Evolutionary conservation across 2,888 invertebrate species (phyloP).

Genomic region (Microctonus brassicae): DNA sequence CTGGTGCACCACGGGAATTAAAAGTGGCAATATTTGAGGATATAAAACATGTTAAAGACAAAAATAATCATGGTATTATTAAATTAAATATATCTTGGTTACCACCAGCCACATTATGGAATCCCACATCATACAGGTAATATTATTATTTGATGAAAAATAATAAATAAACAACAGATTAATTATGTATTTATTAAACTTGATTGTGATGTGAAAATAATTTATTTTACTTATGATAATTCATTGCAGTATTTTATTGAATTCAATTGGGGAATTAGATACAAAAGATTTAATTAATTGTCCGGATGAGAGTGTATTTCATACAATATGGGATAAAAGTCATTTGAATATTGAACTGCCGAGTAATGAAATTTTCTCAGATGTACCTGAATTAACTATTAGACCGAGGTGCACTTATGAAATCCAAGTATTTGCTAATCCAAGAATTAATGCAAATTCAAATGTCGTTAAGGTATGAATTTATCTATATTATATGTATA

Average conservation of each 20-base stretch:
- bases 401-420: slow-evolving; percentile 58
- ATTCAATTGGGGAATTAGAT: slow-evolving; percentile 43
- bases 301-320: slow-evolving; percentile 53
- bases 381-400: slow-evolving; percentile 56
- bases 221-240: too few species aligned
- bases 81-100: slow-evolving; percentile 59
- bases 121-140: slow-evolving; percentile 60
- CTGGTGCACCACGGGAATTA: slow-evolving; percentile 50
- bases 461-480: slow-evolving; percentile 41
- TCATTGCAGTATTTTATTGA: slow-evolving; percentile 53
- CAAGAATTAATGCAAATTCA: slow-evolving; percentile 48
- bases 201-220: too few species aligned
- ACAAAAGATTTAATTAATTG: slow-evolving; percentile 42
- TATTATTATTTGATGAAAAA: neutral
- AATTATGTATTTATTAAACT: neutral
- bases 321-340: slow-evolving; percentile 48
- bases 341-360: slow-evolving; percentile 54
- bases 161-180: neutral
- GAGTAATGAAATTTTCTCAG: slow-evolving; percentile 48
- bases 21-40: slow-evolving; percentile 50
- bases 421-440: slow-evolving; percentile 60
- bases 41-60: slow-evolving; percentile 21
- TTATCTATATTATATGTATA: neutral
- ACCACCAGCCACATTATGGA: slow-evolving; percentile 44
- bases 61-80: slow-evolving; percentile 44